Conservation (phyloP, 2,888 invertebrate genomes). For the Chalcis sispes region DNA sequence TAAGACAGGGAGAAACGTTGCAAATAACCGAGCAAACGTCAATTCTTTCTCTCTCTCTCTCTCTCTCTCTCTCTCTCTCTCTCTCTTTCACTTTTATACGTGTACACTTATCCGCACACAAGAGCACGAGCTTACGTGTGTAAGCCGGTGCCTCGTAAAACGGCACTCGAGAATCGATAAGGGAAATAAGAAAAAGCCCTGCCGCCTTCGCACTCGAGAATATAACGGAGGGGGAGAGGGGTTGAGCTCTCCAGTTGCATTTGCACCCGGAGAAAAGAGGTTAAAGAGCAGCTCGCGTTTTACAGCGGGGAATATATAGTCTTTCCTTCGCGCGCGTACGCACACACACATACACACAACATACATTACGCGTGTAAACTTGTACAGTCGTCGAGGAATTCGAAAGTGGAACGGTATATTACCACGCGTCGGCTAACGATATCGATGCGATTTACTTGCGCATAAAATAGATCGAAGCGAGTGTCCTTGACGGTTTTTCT, state of each 20-base stretch:
- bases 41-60: background rate
- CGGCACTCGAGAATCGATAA: constrained; percentile 45
- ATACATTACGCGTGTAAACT: too few species aligned
- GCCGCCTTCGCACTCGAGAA: background rate
- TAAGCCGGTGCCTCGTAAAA: constrained; percentile 29
- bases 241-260: too few species aligned
- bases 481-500: background rate
- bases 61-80: background rate
- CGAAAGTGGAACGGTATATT: constrained; percentile 56
- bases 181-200: constrained; percentile 36
- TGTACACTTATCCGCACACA: background rate
- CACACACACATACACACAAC: too few species aligned
- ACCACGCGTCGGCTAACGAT: constrained; percentile 33
- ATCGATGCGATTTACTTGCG: constrained; percentile 9
- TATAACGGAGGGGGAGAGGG: constrained; percentile 6
- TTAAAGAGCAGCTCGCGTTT: constrained; percentile 49
- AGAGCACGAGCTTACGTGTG: too few species aligned
- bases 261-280: constrained; percentile 28
- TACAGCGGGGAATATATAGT: background rate
- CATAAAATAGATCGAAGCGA: background rate
- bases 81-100: background rate
- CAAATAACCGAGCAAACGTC: too few species aligned
- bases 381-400: constrained; percentile 44
- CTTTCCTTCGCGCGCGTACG: background rate
- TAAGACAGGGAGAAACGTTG: too few species aligned